Evolutionary conservation across 2,113 vertebrate genomes (phyloP), one percentile per base, ranked within the genome.

Genomic region (Condylura cristata): DNA sequence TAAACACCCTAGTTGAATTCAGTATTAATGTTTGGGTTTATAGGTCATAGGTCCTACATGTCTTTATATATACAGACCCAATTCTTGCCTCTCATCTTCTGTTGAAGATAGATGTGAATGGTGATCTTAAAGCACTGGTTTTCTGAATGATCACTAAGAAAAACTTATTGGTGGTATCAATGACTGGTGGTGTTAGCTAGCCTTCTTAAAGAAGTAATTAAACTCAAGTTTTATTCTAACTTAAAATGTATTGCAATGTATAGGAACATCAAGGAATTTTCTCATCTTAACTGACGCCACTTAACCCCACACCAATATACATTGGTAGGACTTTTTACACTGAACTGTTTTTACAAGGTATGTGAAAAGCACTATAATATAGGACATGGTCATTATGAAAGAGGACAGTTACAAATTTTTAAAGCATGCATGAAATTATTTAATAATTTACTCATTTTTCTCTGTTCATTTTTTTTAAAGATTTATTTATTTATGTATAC

Each of bases 341-440:
- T 32, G 8, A 71, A 46, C 22, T 72, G 11, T 74, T 74, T 87
- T 66, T 48, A 78, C 5, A 82, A 88, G n/a, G 81, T 91, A 85
- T 24, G 9, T 28, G n/a, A 86, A 78, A 87, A 89, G 28, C 61
- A 30, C 37, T 85, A 10, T 71, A 58, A 85, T 7, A 65, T 6
- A 81, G 51, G 17, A 87, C 84, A 96, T 41, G 10, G 44, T 76
- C 18, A 81, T 53, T 94, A 46, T 82, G 44, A 74, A 90, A 83
- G 80, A 79, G 30, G 22, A 82, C 10, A 28, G 13, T 70, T 61
- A 80, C 46, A 53, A 53, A 48, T 48, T 53, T 13, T 53, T 53
- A 53, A 53, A 53, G 18, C 17, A 53, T 18, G 51, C 58, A 60
- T 60, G 8, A 85, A 85, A 70, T 58, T 53, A 87, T 84, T 78